Evolutionary conservation across 2,113 vertebrate genomes (phyloP).

Genomic region (Propithecus coquereli): DNA sequence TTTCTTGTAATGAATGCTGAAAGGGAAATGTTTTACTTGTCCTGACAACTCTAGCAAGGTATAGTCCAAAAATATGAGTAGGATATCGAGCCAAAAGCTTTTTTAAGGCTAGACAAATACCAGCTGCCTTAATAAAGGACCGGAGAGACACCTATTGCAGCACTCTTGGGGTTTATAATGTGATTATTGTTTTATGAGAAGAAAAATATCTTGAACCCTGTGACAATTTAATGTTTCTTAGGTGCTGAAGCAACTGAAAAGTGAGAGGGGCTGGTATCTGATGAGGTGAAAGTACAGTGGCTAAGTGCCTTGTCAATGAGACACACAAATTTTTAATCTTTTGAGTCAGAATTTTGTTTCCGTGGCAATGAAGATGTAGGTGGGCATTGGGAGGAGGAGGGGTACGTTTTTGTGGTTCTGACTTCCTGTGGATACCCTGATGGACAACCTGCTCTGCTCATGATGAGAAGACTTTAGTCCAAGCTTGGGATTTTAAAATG

Average conservation of each 20-base stretch:
- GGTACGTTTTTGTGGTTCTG: not conserved
- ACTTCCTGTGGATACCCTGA: not conserved
- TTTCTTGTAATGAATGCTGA: slow-evolving; percentile 80
- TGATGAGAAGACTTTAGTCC: not conserved
- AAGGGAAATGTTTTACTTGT: slow-evolving; percentile 79
- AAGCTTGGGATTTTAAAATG: not conserved
- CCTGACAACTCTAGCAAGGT: slow-evolving; percentile 79
- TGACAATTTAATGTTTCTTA: slow-evolving; percentile 15
- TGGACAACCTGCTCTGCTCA: not conserved
- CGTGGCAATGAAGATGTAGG: not conserved
- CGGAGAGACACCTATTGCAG: slow-evolving; percentile 37
- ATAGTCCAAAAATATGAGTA: slow-evolving; percentile 75
- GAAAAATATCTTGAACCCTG: slow-evolving; percentile 3
- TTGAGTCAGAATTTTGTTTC: not conserved
- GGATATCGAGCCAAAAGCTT: slow-evolving; percentile 67
- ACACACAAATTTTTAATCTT: not conserved
- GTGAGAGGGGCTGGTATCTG: not conserved
- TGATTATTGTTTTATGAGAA: slow-evolving; percentile 59
- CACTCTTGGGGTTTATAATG: slow-evolving; percentile 36
- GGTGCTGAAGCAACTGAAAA: slow-evolving; percentile 1
- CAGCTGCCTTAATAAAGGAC: slow-evolving; percentile 55
- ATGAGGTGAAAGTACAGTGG: not conserved
- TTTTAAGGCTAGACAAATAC: slow-evolving; percentile 60
- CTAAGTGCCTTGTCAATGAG: not conserved
- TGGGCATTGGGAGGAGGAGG: not conserved